Base-by-base conservation (phyloP, 2,888 invertebrate species). In the Cephus pulcher region DNA sequence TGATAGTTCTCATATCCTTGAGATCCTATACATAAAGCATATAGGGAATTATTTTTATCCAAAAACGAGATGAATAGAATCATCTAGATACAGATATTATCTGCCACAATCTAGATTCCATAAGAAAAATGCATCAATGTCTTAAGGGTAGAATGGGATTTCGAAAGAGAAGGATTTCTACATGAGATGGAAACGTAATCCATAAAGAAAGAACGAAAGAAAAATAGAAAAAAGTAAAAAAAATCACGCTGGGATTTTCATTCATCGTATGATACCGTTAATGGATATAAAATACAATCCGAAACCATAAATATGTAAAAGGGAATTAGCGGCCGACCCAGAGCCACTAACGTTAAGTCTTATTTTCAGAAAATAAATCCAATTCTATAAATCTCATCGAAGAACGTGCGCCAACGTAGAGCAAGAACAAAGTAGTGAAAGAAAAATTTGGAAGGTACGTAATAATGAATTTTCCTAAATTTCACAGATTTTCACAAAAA, bases 231-330 rank as follows among this genome's bases (percentile, higher is more conserved):
- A 56, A 56, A 2, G 15, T 56, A 23, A 56, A 56, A 23, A 9
- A 23, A 56, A 56, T 23, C 23, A 56, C 9, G 9, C 6, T 23
- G 9, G 23, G 56, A 56, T 56, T 56, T 56, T 56, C 56, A 23
- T 56, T 56, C 56, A 56, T 23, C 23, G 56, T 2, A 56, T 23
- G 23, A 56, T 56, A 56, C 15, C 56, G 9, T 9, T 23, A 56
- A 56, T 56, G 23, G 56, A 56, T 56, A 56, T 56, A 56, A 15
- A 56, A 56, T 56, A 56, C 56, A 56, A 56, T 56, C 23, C 23
- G 9, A 23, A 56, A 56, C 84, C 82, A 87, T 88, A 87, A 88
- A 86, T 85, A 87, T 87, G 85, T 84, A 86, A 85, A 87, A 82
- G 80, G 74, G 69, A 82, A 85, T 83, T 80, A 80, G 77, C 80